Conservation (phyloP, 1,140 invertebrate genomes). For the Zaprionus vittiger region DNA sequence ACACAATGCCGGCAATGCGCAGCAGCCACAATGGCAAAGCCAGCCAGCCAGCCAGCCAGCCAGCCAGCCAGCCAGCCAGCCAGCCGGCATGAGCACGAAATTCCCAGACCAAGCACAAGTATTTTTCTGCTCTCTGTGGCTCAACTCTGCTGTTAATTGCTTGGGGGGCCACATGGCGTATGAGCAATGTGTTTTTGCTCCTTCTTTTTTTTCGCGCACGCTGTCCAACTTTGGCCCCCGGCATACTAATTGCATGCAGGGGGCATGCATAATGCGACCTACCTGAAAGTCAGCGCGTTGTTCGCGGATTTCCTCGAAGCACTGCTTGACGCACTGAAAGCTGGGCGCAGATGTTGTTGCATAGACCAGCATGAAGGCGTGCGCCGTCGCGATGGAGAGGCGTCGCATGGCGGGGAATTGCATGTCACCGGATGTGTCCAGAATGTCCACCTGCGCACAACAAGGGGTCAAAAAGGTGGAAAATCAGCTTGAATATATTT, state of each 20-base stretch:
- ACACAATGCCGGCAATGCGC: slow-evolving; percentile 45
- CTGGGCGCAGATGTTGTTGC: slow-evolving; percentile 91
- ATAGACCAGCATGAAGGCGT: slow-evolving; percentile 96
- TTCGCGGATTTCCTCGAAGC: slow-evolving; percentile 93
- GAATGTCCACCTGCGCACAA: slow-evolving; percentile 89
- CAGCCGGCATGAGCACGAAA: slow-evolving; percentile 13
- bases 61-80: not conserved
- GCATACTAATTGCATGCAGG: slow-evolving; percentile 68
- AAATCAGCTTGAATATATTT: slow-evolving; percentile 12
- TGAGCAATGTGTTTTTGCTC: slow-evolving; percentile 22
- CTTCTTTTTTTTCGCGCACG: slow-evolving; percentile 10
- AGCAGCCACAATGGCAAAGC: slow-evolving; percentile 18
- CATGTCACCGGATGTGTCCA: slow-evolving; percentile 94
- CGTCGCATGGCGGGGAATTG: slow-evolving; percentile 95
- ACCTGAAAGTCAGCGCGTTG: slow-evolving; percentile 90
- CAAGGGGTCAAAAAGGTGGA: slow-evolving; percentile 32
- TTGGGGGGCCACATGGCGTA: slow-evolving; percentile 42
- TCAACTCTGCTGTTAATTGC: slow-evolving; percentile 37
- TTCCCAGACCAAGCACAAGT: slow-evolving; percentile 22
- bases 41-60: not conserved
- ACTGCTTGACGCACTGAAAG: slow-evolving; percentile 91
- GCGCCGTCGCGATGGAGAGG: slow-evolving; percentile 94
- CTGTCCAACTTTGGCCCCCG: not conserved
- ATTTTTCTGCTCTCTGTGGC: not conserved
- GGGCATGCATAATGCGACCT: slow-evolving; percentile 56